Conservation (phyloP, 2,113 vertebrate species). For the Myodes glareolus region DNA sequence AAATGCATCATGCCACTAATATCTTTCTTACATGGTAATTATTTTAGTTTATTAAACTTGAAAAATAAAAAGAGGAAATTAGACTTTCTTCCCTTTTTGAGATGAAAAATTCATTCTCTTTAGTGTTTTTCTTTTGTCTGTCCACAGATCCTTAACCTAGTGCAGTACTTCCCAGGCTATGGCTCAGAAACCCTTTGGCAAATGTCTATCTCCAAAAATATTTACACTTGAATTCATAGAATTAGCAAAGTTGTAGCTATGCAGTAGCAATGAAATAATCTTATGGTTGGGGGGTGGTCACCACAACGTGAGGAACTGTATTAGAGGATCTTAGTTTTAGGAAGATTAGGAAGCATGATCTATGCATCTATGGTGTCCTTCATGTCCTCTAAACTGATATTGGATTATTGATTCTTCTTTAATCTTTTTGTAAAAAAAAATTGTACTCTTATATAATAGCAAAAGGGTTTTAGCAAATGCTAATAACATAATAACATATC, state of each 20-base stretch:
- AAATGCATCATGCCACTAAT: not conserved
- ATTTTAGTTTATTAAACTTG: not conserved
- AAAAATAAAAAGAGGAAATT: slow-evolving; percentile 15
- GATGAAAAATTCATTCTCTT: not conserved
- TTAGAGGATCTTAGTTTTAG: not conserved
- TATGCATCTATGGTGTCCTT: not conserved
- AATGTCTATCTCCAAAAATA: not conserved
- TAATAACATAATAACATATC: slow-evolving; percentile 14
- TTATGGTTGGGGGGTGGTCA: not conserved
- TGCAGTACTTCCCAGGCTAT: not conserved
- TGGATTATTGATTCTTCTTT: not conserved
- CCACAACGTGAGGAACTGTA: not conserved
- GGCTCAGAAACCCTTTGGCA: not conserved
- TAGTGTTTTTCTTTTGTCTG: not conserved
- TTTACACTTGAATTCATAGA: not conserved
- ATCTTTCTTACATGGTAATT: not conserved
- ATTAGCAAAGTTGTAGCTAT: not conserved
- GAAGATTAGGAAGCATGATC: not conserved
- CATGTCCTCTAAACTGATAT: not conserved
- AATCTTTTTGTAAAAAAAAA: slow-evolving; percentile 31
- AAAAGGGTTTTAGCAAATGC: not conserved
- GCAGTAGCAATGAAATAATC: not conserved
- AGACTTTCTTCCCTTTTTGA: not conserved
- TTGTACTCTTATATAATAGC: not conserved
- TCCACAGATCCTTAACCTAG: not conserved